Evolutionary conservation across 2,888 invertebrate genomes (phyloP).

Genomic region (Melinaea menophilus): DNA sequence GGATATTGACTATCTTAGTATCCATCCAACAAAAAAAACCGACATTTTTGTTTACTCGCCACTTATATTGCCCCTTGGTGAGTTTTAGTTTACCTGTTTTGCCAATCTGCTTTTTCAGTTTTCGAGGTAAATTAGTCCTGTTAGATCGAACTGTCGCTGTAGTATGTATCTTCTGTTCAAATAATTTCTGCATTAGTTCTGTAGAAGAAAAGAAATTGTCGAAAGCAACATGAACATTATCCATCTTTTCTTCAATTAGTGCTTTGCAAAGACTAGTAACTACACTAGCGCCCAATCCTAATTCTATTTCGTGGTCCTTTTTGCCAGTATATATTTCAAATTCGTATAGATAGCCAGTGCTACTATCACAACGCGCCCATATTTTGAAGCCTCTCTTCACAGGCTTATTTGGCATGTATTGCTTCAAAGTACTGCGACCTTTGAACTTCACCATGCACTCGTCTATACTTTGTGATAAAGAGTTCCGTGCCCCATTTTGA

Average conservation of each 20-base stretch:
- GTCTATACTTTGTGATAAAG: not conserved
- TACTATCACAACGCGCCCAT: not conserved
- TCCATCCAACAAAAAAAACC: no score
- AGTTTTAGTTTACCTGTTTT: no score
- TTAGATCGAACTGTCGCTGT: constrained; percentile 9
- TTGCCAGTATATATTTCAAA: no score
- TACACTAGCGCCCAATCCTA: no score
- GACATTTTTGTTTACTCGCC: no score
- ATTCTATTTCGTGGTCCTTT: no score
- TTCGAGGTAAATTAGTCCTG: no score
- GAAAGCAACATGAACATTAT: constrained; percentile 9
- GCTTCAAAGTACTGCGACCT: not conserved
- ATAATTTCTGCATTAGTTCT: no score
- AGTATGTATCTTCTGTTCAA: constrained; percentile 1
- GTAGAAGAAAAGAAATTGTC: constrained; percentile 12
- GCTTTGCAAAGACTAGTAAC: not conserved
- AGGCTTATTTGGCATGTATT: not conserved
- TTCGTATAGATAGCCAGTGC: not conserved
- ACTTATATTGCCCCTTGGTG: no score
- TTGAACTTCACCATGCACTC: not conserved
- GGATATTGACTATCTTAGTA: no score
- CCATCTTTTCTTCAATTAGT: constrained; percentile 9
- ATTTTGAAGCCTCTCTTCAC: not conserved
- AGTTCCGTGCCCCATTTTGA: not conserved
- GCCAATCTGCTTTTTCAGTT: not conserved